These are phyloP conservation scores for Drosophila helvetica DNA, from an alignment of 2,888 invertebrate species.

Conservation along the genomic window DNA sequence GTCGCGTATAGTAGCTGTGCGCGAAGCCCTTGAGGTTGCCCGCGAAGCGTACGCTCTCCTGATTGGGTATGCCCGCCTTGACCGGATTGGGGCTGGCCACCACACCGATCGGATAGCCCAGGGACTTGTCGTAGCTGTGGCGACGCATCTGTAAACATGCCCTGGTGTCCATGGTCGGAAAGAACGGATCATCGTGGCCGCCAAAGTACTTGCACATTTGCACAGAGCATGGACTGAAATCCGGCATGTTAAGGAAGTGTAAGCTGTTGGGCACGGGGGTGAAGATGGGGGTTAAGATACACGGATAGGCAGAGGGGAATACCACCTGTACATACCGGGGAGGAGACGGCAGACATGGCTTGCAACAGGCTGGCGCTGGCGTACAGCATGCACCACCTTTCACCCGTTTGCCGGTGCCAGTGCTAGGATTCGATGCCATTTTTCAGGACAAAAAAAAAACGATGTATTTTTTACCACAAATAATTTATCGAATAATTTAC, in stretches of 20 bases:
- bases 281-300: no score
- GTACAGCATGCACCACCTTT: constrained; percentile 36
- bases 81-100: constrained; percentile 49
- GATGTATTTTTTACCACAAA: background rate
- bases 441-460: background rate
- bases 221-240: constrained; percentile 56
- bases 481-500: background rate
- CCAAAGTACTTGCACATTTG: constrained; percentile 64
- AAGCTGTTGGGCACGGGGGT: no score
- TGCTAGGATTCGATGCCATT: background rate
- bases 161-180: constrained; percentile 48
- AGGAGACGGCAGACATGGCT: background rate
- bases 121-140: constrained; percentile 42
- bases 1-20: constrained; percentile 74
- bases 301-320: no score
- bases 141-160: constrained; percentile 48
- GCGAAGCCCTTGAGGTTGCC: constrained; percentile 78
- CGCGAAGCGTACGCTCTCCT: constrained; percentile 67
- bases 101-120: constrained; percentile 73
- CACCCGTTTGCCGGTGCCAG: constrained; percentile 12
- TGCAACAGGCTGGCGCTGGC: constrained; percentile 10
- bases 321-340: background rate
- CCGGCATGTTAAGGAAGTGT: background rate
- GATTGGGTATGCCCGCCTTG: constrained; percentile 46
- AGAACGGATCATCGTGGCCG: constrained; percentile 60